Percentiles rank a stretch among this genome's conserved stretches.
phyloP scores from a whole-genome alignment of 2,113 vertebrate genomes.

The Delphinapterus leucas region DNA sequence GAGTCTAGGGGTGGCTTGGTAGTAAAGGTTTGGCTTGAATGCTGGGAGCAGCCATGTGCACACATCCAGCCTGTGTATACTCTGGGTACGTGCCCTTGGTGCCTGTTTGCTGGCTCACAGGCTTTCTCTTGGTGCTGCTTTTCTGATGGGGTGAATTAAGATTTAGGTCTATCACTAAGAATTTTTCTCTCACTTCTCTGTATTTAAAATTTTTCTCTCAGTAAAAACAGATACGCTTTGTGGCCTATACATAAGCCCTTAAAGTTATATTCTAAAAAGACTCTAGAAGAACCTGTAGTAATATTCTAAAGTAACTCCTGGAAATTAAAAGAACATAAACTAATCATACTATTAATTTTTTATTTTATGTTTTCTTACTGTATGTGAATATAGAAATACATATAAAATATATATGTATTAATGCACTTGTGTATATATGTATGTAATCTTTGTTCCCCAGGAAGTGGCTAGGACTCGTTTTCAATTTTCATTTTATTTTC shows the following conservation, averaged over 20 bases:
- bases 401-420: background rate
- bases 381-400: background rate
- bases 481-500: conserved; percentile 24
- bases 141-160: background rate
- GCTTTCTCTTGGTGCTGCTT: background rate
- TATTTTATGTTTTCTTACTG: background rate
- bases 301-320: background rate
- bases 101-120: background rate
- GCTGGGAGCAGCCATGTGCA: background rate
- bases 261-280: conserved; percentile 16
- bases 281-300: background rate
- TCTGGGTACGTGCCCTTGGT: background rate
- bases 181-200: background rate
- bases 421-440: background rate
- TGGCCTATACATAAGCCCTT: background rate
- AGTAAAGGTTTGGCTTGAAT: background rate
- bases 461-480: background rate
- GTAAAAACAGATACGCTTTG: background rate
- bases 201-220: background rate
- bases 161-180: background rate
- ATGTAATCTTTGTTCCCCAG: background rate
- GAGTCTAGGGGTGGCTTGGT: background rate
- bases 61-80: background rate
- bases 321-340: background rate
- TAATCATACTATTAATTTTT: background rate